Conservation (phyloP, 2,888 invertebrate genomes). For the Cancer borealis region DNA sequence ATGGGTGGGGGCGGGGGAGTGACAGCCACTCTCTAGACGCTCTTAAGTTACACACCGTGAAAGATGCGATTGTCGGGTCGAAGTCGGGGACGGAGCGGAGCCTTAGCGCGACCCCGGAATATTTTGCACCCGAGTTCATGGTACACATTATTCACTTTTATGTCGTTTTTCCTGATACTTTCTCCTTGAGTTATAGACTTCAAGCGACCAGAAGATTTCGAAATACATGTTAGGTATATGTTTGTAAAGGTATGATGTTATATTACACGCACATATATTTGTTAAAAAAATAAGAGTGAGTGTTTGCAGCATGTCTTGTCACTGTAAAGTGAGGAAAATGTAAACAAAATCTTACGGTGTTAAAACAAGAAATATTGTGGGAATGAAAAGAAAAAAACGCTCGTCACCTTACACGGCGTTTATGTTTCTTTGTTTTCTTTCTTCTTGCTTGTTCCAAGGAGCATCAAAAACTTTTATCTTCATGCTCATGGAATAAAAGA, state of each 20-base stretch:
- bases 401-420: not conserved
- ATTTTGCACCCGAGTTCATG: not conserved
- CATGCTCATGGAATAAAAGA: not conserved
- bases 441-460: not conserved
- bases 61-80: constrained; percentile 13
- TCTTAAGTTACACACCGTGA: constrained; percentile 37
- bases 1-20: constrained; percentile 34
- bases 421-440: not conserved
- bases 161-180: constrained; percentile 21
- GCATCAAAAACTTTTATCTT: constrained; percentile 30
- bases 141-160: not conserved
- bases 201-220: not conserved
- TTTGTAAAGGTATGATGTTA: not conserved
- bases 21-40: not conserved
- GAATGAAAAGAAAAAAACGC: not conserved
- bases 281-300: not conserved
- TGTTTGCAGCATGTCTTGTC: not conserved
- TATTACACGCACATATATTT: not conserved
- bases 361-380: not conserved
- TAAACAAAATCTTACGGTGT: not conserved
- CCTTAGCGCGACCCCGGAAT: not conserved
- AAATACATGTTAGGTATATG: not conserved
- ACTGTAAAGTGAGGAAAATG: not conserved
- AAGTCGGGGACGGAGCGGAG: not conserved
- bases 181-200: not conserved